Evolutionary conservation across 2,113 vertebrate genomes (phyloP).

Genomic region (Equus przewalskii): DNA sequence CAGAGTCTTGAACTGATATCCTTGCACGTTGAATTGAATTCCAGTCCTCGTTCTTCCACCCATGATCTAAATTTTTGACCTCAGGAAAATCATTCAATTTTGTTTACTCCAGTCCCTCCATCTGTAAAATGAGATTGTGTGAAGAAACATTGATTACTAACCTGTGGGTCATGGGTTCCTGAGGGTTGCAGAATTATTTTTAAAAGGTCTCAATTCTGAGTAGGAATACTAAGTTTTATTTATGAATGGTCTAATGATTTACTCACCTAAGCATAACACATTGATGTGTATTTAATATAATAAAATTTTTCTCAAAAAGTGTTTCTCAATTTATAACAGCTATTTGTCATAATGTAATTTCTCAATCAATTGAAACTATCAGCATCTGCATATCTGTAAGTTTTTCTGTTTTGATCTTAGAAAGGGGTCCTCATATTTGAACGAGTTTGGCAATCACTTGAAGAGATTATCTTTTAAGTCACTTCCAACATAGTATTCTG

Average conservation of each 20-base stretch:
- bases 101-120: neutral
- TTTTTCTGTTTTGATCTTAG: neutral
- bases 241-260: neutral
- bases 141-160: neutral
- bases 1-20: neutral
- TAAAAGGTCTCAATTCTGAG: neutral
- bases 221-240: neutral
- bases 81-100: neutral
- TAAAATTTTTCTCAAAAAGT: neutral
- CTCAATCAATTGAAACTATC: neutral
- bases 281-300: neutral
- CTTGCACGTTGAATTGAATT: neutral
- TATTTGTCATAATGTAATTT: neutral
- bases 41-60: neutral
- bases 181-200: neutral
- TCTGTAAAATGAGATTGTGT: neutral
- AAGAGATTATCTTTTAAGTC: neutral
- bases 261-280: neutral
- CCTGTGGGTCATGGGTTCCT: neutral
- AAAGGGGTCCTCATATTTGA: neutral
- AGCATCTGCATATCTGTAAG: neutral
- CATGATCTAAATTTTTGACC: neutral
- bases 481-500: neutral
- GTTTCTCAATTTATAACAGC: neutral
- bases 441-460: neutral